Percentiles rank a stretch among this genome's conserved stretches.
These are phyloP conservation scores for Eupelmus urozonus DNA, from an alignment of 2,888 invertebrate species.

Conservation along the genomic window DNA sequence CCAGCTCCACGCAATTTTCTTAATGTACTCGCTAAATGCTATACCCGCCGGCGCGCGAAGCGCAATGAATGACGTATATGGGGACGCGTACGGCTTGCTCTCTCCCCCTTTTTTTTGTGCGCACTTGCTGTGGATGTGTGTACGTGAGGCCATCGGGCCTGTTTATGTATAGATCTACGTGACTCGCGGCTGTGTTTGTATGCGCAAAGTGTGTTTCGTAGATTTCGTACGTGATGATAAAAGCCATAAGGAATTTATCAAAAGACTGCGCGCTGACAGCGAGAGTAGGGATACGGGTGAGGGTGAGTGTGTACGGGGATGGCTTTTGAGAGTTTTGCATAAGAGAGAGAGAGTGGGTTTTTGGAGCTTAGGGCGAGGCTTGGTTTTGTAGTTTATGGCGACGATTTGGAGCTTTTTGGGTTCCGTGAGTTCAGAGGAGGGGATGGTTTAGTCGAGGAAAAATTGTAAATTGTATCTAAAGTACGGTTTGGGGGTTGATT, in stretches of 20 bases:
- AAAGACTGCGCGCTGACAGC: no score
- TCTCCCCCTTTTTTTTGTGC: background rate
- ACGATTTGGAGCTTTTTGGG: no score
- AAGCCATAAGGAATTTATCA: slow-evolving; percentile 32
- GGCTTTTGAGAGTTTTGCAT: no score
- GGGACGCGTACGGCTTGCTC: background rate
- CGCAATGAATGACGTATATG: slow-evolving; percentile 36
- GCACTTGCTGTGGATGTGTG: background rate
- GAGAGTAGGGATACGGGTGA: no score
- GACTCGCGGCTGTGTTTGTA: background rate
- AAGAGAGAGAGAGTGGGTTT: no score
- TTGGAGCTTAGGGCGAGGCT: no score
- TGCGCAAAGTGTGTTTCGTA: background rate
- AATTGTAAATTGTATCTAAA: no score
- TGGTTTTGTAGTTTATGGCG: no score
- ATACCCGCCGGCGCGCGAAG: slow-evolving; percentile 36
- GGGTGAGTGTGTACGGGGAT: no score
- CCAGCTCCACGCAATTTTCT: slow-evolving; percentile 75
- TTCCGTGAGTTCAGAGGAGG: no score
- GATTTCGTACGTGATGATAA: slow-evolving; percentile 43
- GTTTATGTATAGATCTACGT: background rate
- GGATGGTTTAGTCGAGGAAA: no score
- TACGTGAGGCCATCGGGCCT: slow-evolving; percentile 7
- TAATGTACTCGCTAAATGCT: slow-evolving; percentile 76
- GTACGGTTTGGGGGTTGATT: no score